Evolutionary conservation across 2,888 invertebrate genomes (phyloP).

Genomic region (Lasioglossum vierecki): DNA sequence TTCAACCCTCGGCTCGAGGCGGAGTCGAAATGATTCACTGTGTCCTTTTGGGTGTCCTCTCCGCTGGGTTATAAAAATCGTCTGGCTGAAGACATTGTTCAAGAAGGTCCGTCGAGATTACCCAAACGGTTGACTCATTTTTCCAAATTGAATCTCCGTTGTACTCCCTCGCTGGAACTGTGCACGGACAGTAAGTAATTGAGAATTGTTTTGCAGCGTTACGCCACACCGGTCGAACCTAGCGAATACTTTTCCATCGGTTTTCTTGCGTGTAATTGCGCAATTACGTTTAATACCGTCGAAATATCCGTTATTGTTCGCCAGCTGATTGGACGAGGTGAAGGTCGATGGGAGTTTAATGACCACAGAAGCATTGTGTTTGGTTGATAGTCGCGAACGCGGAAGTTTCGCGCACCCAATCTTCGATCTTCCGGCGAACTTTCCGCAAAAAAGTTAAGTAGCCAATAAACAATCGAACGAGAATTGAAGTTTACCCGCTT

Average conservation of each 20-base stretch:
- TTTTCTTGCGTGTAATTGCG: not conserved
- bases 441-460: constrained; percentile 2
- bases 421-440: not conserved
- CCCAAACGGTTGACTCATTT: constrained; percentile 21
- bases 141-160: constrained; percentile 1
- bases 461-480: not conserved
- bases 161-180: not conserved
- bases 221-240: not conserved
- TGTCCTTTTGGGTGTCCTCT: not conserved
- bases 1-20: constrained; percentile 19
- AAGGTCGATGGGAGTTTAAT: constrained; percentile 7
- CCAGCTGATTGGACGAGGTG: too few species aligned
- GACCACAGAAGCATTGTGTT: not conserved
- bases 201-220: not conserved
- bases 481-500: not conserved
- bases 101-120: not conserved
- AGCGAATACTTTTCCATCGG: not conserved
- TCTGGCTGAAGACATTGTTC: constrained; percentile 1
- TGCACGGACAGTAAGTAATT: not conserved
- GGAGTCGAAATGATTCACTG: not conserved
- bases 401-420: not conserved
- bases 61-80: not conserved
- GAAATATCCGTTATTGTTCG: not conserved
- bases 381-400: not conserved
- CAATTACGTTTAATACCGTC: not conserved